Base-by-base conservation (phyloP, 2,113 vertebrate species). In the Connochaetes taurinus region DNA sequence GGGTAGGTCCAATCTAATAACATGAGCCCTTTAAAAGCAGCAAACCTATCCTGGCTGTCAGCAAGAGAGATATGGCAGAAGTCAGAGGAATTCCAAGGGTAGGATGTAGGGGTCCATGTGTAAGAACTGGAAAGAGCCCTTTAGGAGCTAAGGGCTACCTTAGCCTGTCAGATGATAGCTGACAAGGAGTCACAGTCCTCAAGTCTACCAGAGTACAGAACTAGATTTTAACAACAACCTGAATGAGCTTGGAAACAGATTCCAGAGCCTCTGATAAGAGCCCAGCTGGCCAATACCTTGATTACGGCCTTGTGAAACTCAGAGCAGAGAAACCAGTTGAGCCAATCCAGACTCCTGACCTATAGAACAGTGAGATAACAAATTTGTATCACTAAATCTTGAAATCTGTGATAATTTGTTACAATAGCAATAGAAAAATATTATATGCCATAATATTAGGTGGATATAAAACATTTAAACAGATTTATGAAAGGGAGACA, bases 211-310 rank as follows among this genome's bases (percentile, higher is more conserved):
- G 23, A 25, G n/a, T 31, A 78, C 86, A 92, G 74, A 94, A 83
- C n/a, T 92, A 80, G 60, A 88, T 97, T 95, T 97, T 90, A 23
- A 93, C 36, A 91, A 96, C 25, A 91, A 96, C 10, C 15, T 67
- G 43, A 91, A 76, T 36, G 58, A 96, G 29, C 45, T 93, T 25
- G 16, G 40, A 94, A 82, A 85, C 36, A 76, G 71, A 94, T 94
- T 92, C 78, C 57, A 92, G 40, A 90, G 47, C 21, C 29, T 96
- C 29, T 14, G 10, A 55, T 93, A 88, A 97, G 86, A 81, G 33
- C 43, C 57, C 25, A n/a, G 57, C 12, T 96, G 36, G 43, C 55
- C 5, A 4, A 87, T 84, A 85, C 7, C 62, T 91, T 97, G 83
- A 95, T 86, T 86, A 55, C 45, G n/a, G 90, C 53, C 80, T 93